Evolutionary conservation across 2,888 invertebrate genomes (phyloP), one percentile per base, ranked within the genome.

Genomic region (Drosophila kanekoi): DNA sequence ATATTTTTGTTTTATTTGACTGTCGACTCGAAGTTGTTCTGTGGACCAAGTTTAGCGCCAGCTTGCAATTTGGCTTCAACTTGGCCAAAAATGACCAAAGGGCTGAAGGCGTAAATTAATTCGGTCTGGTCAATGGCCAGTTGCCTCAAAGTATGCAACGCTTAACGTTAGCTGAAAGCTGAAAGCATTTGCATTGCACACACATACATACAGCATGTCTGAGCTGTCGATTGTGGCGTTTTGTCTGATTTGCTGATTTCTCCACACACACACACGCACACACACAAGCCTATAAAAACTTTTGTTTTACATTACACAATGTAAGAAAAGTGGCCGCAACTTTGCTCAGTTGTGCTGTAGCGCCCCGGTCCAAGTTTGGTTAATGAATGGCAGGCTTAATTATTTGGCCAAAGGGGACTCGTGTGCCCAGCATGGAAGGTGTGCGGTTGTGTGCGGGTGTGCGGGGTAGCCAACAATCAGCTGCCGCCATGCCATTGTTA

Each of bases 341-440:
- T 78, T 76, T 64, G 16, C 64, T 56, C 67, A 41, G 49, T 64
- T 54, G 64, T 45, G 37, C 51, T 69, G 63, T 66, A 77, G 73
- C 64, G 68, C 64, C 51, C 52, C 44, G 51, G 43, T 37, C 72
- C 67, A 72, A 61, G 79, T 60, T 73, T 68, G 76, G 79, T 81
- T 87, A 87, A 87, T 83, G 82, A 87, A 85, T 81, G 79, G 69
- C 75, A 67, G 62, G 70, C 80, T 75, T 86, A 84, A 88, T 84
- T 80, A 74, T 65, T 77, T 73, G 79, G 57, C 65, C 73, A 72
- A 62, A 47, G 63, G 81, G 75, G 70, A 72, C 66, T 66, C 59
- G 49, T 65, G 49, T 41, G 52, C 38, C 33, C 47, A 20, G 32
- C 11, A 10, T 3, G 13, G 6, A 28, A 10, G 8, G 4, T 14